Evolutionary conservation across 30 jellyfish, hydroid and myxozoan genomes (phyloP), one percentile per base, ranked within the genome.

Genomic region (Aurelia aurita): DNA sequence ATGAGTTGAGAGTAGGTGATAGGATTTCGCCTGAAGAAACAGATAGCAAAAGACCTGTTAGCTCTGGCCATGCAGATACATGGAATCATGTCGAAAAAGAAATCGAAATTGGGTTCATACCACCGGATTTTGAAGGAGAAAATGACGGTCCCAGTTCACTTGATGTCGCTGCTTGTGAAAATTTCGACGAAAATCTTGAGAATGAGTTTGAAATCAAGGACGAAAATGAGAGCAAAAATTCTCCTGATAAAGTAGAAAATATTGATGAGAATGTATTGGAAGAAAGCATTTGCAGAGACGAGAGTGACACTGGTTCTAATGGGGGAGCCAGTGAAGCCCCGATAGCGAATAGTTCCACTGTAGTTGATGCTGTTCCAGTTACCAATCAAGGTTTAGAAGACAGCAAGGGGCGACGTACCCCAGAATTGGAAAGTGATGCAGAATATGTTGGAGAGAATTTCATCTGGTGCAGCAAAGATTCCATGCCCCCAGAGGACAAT

Each of bases 31-130:
- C 2, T 39, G 15, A 39, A 4, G 51, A 39, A 39, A 6, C 51
- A 4, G 51, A 39, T 39, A 39, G 51, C 51, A 6, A 39, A 39
- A 39, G 51, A 39, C 51, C 51, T 39, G 51, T 39, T 39, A 2
- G 51, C 16, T 39, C 39, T 12, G 67, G 20, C 3, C 64, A 23
- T 23, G 44, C 34, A 54, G 58, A 74, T 11, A 26, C 54, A 29
- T 77, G 88, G 88, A 53, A 18, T 4, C 29, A 3, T 19, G 32
- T 9, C 15, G 88, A 77, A 23, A 45, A 58, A 77, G 88, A 35
- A 63, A 59, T 77, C 3, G 88, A 77, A 45, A 43, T 77, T 7
- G 88, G 88, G 57, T 77, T 77, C 23, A 11, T 55, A 5, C 22
- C 22, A 16, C 49, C n/a, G 14, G 29, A 9, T 16, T 25, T 6